Conservation (phyloP, 2,888 invertebrate genomes). For the Onthophagus sagittarius region DNA sequence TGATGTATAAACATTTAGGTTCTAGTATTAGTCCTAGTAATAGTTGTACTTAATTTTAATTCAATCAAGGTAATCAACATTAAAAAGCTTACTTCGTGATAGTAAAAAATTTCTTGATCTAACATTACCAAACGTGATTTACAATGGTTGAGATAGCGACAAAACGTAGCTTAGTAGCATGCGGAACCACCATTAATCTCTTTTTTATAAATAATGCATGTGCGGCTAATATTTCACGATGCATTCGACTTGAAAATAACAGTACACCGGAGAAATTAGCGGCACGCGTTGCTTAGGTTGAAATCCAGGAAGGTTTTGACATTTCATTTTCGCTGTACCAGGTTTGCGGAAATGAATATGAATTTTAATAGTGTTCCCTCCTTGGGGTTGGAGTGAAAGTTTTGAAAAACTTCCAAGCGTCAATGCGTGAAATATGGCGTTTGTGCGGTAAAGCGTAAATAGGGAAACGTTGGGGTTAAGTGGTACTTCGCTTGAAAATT, state of each 20-base stretch:
- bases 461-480: background rate
- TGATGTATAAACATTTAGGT: too few species aligned
- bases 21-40: too few species aligned
- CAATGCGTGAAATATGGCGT: background rate
- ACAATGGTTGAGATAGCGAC: background rate
- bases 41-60: too few species aligned
- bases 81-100: background rate
- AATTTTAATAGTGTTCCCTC: background rate
- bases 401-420: background rate
- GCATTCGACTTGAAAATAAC: slow-evolving; percentile 12
- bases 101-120: background rate
- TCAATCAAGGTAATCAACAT: background rate
- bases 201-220: slow-evolving; percentile 13
- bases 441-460: background rate
- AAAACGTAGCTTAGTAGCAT: slow-evolving; percentile 3
- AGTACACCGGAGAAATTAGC: slow-evolving; percentile 2
- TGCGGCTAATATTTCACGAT: slow-evolving; percentile 3
- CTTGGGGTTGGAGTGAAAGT: too few species aligned
- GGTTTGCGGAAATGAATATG: background rate
- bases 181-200: slow-evolving; percentile 3
- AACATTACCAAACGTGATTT: slow-evolving; percentile 7
- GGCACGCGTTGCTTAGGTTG: background rate
- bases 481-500: background rate
- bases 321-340: background rate
- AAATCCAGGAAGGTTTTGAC: background rate